A percentile compares a stretch with the other conserved stretches of the same genome.
phyloP scores from a whole-genome alignment of 2,888 invertebrate genomes.

The Aelia acuminata region DNA sequence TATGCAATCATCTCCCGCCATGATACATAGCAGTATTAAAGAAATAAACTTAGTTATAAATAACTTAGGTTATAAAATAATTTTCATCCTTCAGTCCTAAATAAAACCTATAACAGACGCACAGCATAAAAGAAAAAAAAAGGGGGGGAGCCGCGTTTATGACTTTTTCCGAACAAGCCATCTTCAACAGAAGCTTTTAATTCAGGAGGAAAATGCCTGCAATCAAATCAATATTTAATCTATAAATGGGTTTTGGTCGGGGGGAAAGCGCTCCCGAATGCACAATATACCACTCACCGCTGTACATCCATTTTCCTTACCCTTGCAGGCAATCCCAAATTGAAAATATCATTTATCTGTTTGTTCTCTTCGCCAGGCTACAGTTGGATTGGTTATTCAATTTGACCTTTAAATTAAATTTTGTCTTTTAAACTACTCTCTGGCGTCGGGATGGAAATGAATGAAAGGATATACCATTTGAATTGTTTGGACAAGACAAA shows the following conservation, averaged over 20 bases:
- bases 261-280: not conserved
- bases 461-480: not conserved
- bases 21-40: too few species aligned
- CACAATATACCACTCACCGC: slow-evolving; percentile 12
- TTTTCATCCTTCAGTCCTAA: too few species aligned
- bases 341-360: slow-evolving; percentile 24
- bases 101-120: too few species aligned
- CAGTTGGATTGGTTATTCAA: slow-evolving; percentile 11
- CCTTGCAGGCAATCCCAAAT: not conserved
- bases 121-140: too few species aligned
- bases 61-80: too few species aligned
- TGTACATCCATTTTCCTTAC: slow-evolving; percentile 11
- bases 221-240: slow-evolving; percentile 36
- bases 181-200: not conserved
- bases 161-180: not conserved
- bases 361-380: not conserved
- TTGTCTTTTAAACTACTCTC: not conserved
- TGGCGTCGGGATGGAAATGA: not conserved
- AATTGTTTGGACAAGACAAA: too few species aligned
- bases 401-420: slow-evolving; percentile 21
- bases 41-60: too few species aligned
- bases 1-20: too few species aligned
- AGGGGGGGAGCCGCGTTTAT: too few species aligned
- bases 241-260: not conserved
- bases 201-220: not conserved